A percentile compares a stretch with the other conserved stretches of the same genome.
Conservation (phyloP, 2,888 invertebrate species). For the Drosophila ezoana region DNA sequence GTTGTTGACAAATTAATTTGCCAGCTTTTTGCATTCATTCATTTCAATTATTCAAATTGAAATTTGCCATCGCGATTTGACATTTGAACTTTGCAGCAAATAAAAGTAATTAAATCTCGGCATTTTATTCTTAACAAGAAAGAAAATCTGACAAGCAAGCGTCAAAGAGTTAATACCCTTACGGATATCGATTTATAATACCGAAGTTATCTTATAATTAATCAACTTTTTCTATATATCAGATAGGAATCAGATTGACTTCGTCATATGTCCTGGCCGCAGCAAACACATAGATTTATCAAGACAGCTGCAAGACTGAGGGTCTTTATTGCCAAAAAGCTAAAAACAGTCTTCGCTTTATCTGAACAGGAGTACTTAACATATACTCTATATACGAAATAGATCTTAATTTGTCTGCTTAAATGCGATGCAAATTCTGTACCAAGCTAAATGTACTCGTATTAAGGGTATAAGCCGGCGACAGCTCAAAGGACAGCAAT, state of each 20-base stretch:
- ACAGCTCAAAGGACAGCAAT: conserved; percentile 4
- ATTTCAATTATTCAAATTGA: conserved; percentile 57
- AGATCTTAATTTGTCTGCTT: too few species aligned
- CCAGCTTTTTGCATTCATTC: conserved; percentile 33
- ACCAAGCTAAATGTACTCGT: not conserved
- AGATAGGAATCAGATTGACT: too few species aligned
- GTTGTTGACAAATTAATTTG: conserved; percentile 47
- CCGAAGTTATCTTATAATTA: too few species aligned
- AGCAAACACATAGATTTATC: too few species aligned
- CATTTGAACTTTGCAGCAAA: conserved; percentile 10
- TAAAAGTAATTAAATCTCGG: conserved; percentile 23
- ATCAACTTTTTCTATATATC: too few species aligned
- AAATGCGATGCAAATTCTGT: too few species aligned
- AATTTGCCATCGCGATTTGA: conserved; percentile 17
- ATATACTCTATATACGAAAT: too few species aligned
- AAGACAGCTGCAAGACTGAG: too few species aligned
- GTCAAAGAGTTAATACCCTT: not conserved
- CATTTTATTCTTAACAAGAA: not conserved
- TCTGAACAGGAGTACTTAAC: too few species aligned
- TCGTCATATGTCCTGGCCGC: too few species aligned
- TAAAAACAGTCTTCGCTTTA: too few species aligned
- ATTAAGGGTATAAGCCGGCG: not conserved
- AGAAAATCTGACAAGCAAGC: not conserved
- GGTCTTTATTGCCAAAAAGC: too few species aligned
- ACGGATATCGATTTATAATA: not conserved